Evolutionary conservation across 1,140 invertebrate genomes (phyloP), one percentile per base, ranked within the genome.

Genomic region (Sminthurides bifidus): DNA sequence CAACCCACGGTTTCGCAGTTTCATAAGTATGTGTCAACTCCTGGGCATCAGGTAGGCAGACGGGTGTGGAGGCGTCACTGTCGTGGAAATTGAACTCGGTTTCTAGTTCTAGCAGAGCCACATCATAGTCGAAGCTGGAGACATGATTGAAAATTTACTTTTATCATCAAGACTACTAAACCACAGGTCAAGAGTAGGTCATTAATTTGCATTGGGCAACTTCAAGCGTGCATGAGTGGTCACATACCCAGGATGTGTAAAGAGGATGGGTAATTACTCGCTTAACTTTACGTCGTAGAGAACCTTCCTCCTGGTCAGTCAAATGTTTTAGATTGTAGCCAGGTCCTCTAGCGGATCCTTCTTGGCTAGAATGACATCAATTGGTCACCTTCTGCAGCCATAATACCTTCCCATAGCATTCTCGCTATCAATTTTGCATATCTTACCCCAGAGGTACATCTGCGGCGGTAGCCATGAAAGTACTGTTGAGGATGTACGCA

Each of bases 181-280:
- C 33, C 41, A 8, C 19, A 43, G 21, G 6, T 6, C 19, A 8
- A 43, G 15, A 14, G 8, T 19, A 19, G 19, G 6, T 8, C 41
- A 43, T 10, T 21, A 12, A 19, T 43, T 19, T 43, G 10, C 15
- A 14, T 43, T 19, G 8, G 8, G 14, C 21, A 8, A 43, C 21
- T 8, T 6, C 21, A 43, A 10, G 21, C n/a, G n/a, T n/a, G 41
- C 21, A 43, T 43, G 24, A 21, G 24, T 37, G 10, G 17, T 3
- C 17, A 17, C 37, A 21, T 38, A 44, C 43, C 52, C 27, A 44
- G 2, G 43, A 38, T 1, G 41, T 54, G 17, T 54, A 54, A 19
- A 59, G 35, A 31, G 57, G 57, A 44, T 59, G 57, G 6, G 5
- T 54, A 10, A 54, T 54, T 6, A 59, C 50, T 43, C 50, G 26